Evolutionary conservation across 2,888 invertebrate genomes (phyloP).

Genomic region (Tetranychus piercei): DNA sequence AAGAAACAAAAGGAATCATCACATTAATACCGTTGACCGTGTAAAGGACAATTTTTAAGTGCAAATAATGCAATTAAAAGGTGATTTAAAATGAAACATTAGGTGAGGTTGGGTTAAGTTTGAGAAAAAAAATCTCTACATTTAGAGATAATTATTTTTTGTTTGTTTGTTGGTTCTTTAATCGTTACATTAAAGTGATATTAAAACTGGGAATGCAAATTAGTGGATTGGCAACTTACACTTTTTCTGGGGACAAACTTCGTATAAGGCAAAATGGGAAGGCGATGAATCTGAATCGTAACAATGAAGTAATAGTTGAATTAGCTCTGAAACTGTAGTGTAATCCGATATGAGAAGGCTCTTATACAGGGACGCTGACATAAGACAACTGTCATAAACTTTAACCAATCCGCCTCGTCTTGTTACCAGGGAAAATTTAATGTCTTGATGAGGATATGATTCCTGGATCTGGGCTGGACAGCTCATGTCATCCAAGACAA

Average conservation of each 20-base stretch:
- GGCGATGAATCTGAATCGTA: conserved; percentile 64
- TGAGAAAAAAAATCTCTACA: neutral
- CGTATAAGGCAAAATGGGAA: conserved; percentile 68
- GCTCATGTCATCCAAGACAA: conserved; percentile 68
- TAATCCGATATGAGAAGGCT: conserved; percentile 68
- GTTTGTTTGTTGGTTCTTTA: neutral
- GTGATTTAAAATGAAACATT: conserved; percentile 10
- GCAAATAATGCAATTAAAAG: conserved; percentile 13
- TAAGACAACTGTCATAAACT: conserved; percentile 73
- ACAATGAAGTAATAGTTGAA: conserved; percentile 62
- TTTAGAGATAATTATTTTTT: neutral
- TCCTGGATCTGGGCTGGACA: conserved; percentile 75
- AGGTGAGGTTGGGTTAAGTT: neutral
- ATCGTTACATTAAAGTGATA: too few relatives aligned
- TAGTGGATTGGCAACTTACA: conserved; percentile 23
- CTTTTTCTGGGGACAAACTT: conserved; percentile 41
- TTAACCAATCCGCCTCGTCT: conserved; percentile 75
- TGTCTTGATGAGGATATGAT: conserved; percentile 82
- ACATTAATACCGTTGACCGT: neutral
- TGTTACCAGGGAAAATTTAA: conserved; percentile 69
- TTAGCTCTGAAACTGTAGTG: conserved; percentile 48
- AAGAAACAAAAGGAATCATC: conserved; percentile 11
- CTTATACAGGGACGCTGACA: conserved; percentile 77
- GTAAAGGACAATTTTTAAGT: neutral
- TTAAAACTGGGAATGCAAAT: neutral